Conservation (phyloP, 92 coral and sea anemone genomes). For the Nematostella vectensis region DNA sequence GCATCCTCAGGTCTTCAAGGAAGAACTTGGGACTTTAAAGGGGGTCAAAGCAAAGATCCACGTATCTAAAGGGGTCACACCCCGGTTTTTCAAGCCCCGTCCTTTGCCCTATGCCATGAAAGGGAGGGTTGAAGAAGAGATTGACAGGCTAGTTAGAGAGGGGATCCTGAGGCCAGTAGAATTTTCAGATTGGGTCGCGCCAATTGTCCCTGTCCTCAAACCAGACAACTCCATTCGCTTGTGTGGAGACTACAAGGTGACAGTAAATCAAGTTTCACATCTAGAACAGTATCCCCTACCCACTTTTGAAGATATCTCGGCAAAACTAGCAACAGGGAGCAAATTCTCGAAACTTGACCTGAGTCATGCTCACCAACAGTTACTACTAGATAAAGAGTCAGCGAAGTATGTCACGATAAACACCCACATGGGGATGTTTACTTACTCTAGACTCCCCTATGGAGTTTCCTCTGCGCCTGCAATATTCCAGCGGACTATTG, state of each 20-base stretch:
- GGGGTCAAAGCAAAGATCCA: constrained; percentile 27
- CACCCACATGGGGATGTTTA: constrained; percentile 11
- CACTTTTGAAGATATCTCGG: constrained; percentile 30
- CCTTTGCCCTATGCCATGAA: constrained; percentile 24
- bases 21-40: constrained; percentile 26
- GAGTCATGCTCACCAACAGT: constrained; percentile 36
- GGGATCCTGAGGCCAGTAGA: constrained; percentile 21
- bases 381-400: constrained; percentile 22
- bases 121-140: constrained; percentile 23
- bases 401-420: constrained; percentile 22
- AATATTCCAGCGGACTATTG: constrained; percentile 14
- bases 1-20: constrained; percentile 5
- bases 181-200: constrained; percentile 30
- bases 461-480: constrained; percentile 19
- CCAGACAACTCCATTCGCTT: constrained; percentile 39
- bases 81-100: constrained; percentile 21
- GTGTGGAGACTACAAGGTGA: constrained; percentile 44
- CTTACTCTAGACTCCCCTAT: constrained; percentile 10
- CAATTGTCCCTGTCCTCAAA: constrained; percentile 30
- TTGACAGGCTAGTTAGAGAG: constrained; percentile 24
- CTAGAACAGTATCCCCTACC: constrained; percentile 60
- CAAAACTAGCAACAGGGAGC: constrained; percentile 23
- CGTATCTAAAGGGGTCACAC: constrained; percentile 15
- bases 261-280: constrained; percentile 45
- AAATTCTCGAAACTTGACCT: constrained; percentile 21